Conservation (phyloP, 2,888 invertebrate genomes). For the Drosophila seclusa region DNA sequence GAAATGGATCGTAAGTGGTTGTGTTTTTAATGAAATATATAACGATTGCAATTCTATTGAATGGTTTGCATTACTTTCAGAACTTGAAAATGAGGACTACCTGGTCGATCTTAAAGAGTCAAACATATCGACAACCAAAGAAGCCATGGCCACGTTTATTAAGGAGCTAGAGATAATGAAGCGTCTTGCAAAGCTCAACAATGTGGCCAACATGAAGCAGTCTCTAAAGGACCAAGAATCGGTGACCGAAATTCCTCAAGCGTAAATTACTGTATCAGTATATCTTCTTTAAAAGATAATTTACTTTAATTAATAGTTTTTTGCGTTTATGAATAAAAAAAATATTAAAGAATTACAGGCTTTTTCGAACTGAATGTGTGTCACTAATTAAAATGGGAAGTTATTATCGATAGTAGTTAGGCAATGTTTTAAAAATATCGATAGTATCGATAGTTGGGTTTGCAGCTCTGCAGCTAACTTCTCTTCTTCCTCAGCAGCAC, state of each 20-base stretch:
- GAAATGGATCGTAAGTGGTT: slow-evolving; percentile 87
- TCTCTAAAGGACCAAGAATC: slow-evolving; percentile 49
- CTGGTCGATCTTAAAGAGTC: slow-evolving; percentile 85
- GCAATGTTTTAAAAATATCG: slow-evolving; percentile 1
- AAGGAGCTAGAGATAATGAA: slow-evolving; percentile 90
- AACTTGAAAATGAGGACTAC: slow-evolving; percentile 84
- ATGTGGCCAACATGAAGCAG: slow-evolving; percentile 76
- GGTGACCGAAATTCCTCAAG: slow-evolving; percentile 21
- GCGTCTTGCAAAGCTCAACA: slow-evolving; percentile 87
- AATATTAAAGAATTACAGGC: background rate
- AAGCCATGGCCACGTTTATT: slow-evolving; percentile 90
- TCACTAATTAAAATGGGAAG: background rate
- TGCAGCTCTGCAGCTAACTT: slow-evolving; percentile 7
- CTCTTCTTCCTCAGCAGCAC: slow-evolving; percentile 55
- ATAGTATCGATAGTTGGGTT: background rate
- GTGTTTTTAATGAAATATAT: background rate
- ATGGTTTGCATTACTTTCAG: slow-evolving; percentile 29
- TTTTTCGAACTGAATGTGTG: background rate
- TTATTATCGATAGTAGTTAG: slow-evolving; percentile 9
- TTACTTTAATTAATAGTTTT: background rate
- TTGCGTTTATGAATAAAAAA: slow-evolving; percentile 12
- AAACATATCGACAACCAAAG: slow-evolving; percentile 88
- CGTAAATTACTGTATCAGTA: slow-evolving; percentile 4
- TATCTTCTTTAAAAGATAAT: background rate
- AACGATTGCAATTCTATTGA: background rate